phyloP scores from a whole-genome alignment of 2,888 invertebrate species.

The Acrocyrtus sp. region DNA sequence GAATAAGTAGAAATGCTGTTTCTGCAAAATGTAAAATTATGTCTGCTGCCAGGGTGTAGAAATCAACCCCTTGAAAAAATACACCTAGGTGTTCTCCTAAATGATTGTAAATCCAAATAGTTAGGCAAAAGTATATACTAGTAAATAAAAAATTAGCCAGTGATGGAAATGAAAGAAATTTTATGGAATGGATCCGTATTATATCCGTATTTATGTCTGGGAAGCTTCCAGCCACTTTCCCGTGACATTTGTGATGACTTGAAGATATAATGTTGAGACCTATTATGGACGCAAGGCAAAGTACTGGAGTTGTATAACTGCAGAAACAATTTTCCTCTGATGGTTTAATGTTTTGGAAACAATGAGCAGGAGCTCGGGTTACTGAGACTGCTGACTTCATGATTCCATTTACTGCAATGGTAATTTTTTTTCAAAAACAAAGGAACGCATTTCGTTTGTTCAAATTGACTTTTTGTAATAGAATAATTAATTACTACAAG shows the following conservation, averaged over 20 bases:
- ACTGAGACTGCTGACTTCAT: too few species aligned
- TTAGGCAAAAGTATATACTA: not conserved
- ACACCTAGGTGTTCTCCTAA: constrained; percentile 14
- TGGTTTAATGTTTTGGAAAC: too few species aligned
- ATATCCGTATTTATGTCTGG: too few species aligned
- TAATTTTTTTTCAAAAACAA: too few species aligned
- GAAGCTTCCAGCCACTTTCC: not conserved
- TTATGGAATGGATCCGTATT: not conserved
- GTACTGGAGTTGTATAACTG: not conserved
- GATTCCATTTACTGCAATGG: too few species aligned
- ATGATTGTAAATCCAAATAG: constrained; percentile 17
- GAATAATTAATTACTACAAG: too few species aligned
- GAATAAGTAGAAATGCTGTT: constrained; percentile 2
- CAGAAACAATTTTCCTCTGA: constrained; percentile 21
- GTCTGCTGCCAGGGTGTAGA: constrained; percentile 14
- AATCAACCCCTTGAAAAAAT: constrained; percentile 21
- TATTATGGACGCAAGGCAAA: not conserved
- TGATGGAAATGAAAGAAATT: constrained; percentile 3
- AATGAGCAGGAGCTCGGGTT: too few species aligned
- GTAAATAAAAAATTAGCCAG: constrained; percentile 3
- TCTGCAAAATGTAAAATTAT: constrained; percentile 6
- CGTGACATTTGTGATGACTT: too few species aligned
- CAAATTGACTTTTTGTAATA: too few species aligned
- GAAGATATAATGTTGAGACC: constrained; percentile 9
- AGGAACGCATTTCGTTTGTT: too few species aligned